These are phyloP conservation scores for Paedocypris micromegethes DNA, from an alignment of 2,797 vertebrate species.

Conservation along the genomic window DNA sequence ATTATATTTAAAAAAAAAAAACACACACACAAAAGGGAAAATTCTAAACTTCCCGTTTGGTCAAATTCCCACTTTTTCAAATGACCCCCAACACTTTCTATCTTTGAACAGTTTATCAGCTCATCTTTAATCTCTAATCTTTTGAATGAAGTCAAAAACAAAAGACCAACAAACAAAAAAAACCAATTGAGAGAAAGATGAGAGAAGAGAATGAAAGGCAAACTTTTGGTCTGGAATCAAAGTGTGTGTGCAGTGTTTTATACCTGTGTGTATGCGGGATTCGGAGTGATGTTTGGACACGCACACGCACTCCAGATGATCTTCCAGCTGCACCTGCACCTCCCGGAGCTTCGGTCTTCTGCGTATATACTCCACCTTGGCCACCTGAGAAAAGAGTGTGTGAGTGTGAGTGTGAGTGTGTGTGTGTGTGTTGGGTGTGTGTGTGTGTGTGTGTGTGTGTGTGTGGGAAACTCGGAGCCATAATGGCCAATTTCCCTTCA, in stretches of 20 bases:
- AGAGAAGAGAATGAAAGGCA: constrained; percentile 50
- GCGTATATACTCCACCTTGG: constrained; percentile 92
- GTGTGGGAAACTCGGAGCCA: constrained; percentile 17
- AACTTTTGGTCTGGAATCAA: neutral
- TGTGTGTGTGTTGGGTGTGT: constrained; percentile 11
- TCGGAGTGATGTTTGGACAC: constrained; percentile 74
- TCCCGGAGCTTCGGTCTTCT: constrained; percentile 90
- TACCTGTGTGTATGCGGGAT: constrained; percentile 77
- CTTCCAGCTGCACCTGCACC: constrained; percentile 93
- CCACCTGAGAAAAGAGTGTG: constrained; percentile 70
- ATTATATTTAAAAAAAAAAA: no score
- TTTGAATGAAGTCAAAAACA: constrained; percentile 4
- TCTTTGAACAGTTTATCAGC: no score
- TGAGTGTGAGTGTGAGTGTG: constrained; percentile 23
- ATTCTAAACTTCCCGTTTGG: no score
- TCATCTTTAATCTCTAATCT: no score
- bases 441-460: constrained; percentile 26
- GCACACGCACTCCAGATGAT: constrained; percentile 91
- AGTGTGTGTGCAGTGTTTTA: constrained; percentile 35
- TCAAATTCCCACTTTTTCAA: no score
- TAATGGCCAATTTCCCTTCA: constrained; percentile 12
- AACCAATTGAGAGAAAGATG: constrained; percentile 42
- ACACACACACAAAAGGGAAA: no score
- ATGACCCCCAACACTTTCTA: no score
- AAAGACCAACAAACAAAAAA: constrained; percentile 23